These are phyloP conservation scores for Sialis fuliginosa DNA, from an alignment of 2,888 invertebrate species.

Conservation along the genomic window DNA sequence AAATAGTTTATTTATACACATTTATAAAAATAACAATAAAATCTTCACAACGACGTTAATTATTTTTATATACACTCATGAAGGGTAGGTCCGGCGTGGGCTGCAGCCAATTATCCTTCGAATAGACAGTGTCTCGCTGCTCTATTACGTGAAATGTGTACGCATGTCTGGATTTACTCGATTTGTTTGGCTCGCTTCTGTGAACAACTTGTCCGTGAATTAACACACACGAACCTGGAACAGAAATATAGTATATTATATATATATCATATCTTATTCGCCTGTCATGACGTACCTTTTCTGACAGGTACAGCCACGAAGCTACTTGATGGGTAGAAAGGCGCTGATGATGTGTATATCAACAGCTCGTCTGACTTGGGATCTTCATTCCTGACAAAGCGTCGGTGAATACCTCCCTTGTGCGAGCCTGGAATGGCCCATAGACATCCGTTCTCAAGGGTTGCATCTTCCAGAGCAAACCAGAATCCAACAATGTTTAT, in stretches of 20 bases:
- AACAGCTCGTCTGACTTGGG: conserved; percentile 36
- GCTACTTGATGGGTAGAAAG: conserved; percentile 50
- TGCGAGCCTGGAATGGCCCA: conserved; percentile 89
- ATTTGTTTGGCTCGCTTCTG: conserved; percentile 74
- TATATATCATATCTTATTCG: too few relatives aligned
- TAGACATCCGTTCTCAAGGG: conserved; percentile 83
- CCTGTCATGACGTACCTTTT: too few relatives aligned
- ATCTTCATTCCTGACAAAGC: conserved; percentile 53
- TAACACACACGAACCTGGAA: conserved; percentile 64
- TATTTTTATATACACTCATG: conserved; percentile 43
- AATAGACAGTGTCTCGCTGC: conserved; percentile 51
- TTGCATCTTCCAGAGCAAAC: conserved; percentile 92
- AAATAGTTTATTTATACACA: too few relatives aligned
- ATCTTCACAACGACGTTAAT: not conserved
- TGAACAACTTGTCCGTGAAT: conserved; percentile 91
- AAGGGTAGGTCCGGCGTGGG: conserved; percentile 51
- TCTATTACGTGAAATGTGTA: conserved; percentile 94
- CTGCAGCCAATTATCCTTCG: conserved; percentile 76
- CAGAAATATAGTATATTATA: conserved; percentile 6
- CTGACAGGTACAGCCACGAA: conserved; percentile 65
- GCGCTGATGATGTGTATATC: conserved; percentile 48
- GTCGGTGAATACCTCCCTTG: conserved; percentile 58
- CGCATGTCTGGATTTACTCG: conserved; percentile 68
- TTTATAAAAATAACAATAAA: too few relatives aligned
- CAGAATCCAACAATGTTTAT: conserved; percentile 73